Conservation (phyloP, 2,797 vertebrate genomes). For the Heterohyrax brucei region DNA sequence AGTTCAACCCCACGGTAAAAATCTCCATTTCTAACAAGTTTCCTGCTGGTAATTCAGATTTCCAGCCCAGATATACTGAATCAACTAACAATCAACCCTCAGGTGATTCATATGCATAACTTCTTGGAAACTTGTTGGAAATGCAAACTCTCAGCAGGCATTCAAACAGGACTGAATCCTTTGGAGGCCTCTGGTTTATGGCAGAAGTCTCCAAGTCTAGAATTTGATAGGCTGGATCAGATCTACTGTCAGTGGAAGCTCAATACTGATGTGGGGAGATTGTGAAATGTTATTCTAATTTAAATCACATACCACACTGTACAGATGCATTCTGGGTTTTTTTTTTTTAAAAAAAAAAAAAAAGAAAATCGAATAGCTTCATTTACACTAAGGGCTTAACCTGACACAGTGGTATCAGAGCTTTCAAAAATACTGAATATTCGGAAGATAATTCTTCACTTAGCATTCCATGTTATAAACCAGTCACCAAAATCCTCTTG, state of each 20-base stretch:
- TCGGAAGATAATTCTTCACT: slow-evolving; percentile 18
- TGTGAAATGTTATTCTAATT: neutral
- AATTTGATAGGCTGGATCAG: neutral
- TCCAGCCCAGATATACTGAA: too few species aligned
- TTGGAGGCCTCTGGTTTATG: too few species aligned
- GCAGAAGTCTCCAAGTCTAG: neutral
- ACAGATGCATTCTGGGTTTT: neutral
- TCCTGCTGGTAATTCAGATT: too few species aligned
- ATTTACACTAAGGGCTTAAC: neutral
- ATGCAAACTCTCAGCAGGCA: too few species aligned
- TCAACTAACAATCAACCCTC: too few species aligned
- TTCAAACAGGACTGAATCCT: too few species aligned
- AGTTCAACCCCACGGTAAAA: too few species aligned
- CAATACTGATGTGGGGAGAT: fast-evolving
- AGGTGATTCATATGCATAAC: too few species aligned
- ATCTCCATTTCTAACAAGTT: too few species aligned
- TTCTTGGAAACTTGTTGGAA: too few species aligned
- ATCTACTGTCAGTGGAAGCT: neutral
- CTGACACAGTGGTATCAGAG: neutral
- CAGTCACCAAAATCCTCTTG: slow-evolving; percentile 16
- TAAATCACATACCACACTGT: neutral
- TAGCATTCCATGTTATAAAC: neutral
- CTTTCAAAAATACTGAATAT: neutral
- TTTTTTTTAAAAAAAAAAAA: too few species aligned
- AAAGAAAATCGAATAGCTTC: neutral